phyloP scores from a whole-genome alignment of 30 jellyfish, hydroid and myxozoan genomes.

The Mastigias papua region DNA sequence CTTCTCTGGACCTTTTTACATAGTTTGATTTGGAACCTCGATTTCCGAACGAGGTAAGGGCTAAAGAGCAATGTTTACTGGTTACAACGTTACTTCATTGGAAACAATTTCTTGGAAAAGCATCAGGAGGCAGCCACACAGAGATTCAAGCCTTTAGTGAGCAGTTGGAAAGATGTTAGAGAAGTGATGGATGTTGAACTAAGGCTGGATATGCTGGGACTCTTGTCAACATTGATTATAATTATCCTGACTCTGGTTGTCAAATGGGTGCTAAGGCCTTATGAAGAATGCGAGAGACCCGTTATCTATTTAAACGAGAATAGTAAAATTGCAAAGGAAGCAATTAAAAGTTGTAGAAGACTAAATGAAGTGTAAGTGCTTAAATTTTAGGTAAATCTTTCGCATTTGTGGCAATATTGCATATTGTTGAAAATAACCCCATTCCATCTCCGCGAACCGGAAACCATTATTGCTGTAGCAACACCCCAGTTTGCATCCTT shows the following conservation, averaged over 20 bases:
- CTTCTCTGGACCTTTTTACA: no score
- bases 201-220: constrained; percentile 38
- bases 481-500: no score
- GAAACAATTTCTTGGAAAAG: no score
- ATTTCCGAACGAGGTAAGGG: background rate
- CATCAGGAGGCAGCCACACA: no score
- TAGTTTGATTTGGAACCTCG: background rate
- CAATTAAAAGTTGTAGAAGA: constrained; percentile 35
- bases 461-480: no score
- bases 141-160: background rate
- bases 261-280: constrained; percentile 38
- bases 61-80: background rate
- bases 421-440: no score
- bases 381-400: no score
- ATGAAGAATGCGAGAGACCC: constrained; percentile 61
- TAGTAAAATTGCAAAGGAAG: constrained; percentile 36
- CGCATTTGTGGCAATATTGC: background rate
- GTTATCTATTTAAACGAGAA: constrained; percentile 5
- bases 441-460: no score
- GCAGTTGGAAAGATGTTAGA: background rate
- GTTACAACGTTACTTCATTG: background rate
- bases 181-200: constrained; percentile 6
- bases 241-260: constrained; percentile 25
- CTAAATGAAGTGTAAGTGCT: constrained; percentile 48
- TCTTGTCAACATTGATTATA: constrained; percentile 22